phyloP scores from a whole-genome alignment of 2,888 invertebrate genomes.

The Bunonema sp. region DNA sequence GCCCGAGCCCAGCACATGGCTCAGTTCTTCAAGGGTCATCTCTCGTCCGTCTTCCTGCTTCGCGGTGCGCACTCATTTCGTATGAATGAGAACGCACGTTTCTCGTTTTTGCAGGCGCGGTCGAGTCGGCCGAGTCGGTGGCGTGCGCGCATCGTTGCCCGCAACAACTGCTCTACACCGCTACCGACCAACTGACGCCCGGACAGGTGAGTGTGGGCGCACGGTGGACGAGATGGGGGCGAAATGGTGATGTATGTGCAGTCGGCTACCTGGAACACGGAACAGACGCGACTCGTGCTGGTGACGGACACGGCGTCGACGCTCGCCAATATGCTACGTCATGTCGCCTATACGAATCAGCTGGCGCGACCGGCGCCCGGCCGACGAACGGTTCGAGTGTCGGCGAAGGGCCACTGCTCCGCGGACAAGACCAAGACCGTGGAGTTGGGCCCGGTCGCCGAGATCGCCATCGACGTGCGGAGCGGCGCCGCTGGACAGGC shows the following conservation, averaged over 20 bases:
- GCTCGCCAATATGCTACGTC: too few species aligned
- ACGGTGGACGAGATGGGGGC: conserved; percentile 1
- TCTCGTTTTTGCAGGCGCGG: conserved; percentile 61
- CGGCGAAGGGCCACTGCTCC: too few species aligned
- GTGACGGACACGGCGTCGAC: too few species aligned
- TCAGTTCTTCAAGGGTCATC: conserved; percentile 73
- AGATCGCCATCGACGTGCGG: too few species aligned
- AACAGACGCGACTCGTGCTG: too few species aligned
- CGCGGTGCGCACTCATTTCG: conserved; percentile 50
- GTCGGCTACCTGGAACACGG: too few species aligned
- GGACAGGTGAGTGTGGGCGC: conserved; percentile 54
- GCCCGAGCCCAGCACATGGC: conserved; percentile 61
- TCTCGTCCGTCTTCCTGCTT: conserved; percentile 69
- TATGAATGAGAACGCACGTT: background rate
- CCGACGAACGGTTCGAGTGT: too few species aligned
- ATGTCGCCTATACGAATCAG: too few species aligned
- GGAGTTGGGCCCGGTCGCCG: too few species aligned
- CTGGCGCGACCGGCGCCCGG: too few species aligned
- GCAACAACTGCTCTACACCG: conserved; percentile 57
- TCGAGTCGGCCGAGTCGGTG: conserved; percentile 61
- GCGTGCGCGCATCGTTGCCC: conserved; percentile 67
- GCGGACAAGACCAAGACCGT: too few species aligned
- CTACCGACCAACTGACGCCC: conserved; percentile 60
- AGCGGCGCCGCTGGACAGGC: too few species aligned
- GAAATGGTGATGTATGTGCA: background rate